A percentile compares a stretch with the other conserved stretches of the same genome.
Conservation (phyloP, 2,888 invertebrate species). For the Eupeodes latifasciatus region DNA sequence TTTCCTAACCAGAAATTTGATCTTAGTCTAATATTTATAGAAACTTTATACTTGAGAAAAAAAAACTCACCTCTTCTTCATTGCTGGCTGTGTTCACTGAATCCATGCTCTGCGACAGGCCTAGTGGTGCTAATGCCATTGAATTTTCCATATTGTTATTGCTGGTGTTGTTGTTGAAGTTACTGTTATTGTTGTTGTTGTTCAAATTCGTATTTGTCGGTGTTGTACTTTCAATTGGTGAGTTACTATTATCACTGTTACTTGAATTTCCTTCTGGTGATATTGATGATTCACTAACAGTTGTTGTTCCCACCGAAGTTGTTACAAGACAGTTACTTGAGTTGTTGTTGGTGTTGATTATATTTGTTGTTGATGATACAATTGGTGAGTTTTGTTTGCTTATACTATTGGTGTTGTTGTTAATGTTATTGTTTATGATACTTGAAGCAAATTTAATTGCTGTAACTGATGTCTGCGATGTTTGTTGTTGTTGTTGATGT, state of each 20-base stretch:
- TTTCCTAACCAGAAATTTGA: too few relatives aligned
- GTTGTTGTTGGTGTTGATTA: conserved; percentile 75
- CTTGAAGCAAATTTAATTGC: conserved; percentile 74
- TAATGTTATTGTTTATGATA: conserved; percentile 71
- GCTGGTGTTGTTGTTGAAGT: conserved; percentile 79
- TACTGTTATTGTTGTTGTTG: conserved; percentile 64
- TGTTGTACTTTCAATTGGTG: conserved; percentile 71
- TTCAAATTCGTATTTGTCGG: conserved; percentile 59
- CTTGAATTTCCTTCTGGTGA: conserved; percentile 77
- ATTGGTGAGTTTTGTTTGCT: conserved; percentile 80
- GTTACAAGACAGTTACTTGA: conserved; percentile 33
- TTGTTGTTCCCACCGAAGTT: conserved; percentile 79
- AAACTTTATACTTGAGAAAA: not conserved
- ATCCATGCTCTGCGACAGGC: conserved; percentile 98
- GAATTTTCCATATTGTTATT: conserved; percentile 83
- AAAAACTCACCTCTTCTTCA: conserved; percentile 96
- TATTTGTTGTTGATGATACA: conserved; percentile 80
- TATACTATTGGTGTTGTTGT: conserved; percentile 77
- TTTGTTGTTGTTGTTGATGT: conserved; percentile 56
- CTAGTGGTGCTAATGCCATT: conserved; percentile 88
- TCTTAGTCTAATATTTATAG: too few relatives aligned
- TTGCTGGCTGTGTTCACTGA: conserved; percentile 97
- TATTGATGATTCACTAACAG: conserved; percentile 76
- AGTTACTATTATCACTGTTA: conserved; percentile 64
- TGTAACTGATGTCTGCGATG: conserved; percentile 58